phyloP scores from a whole-genome alignment of 2,113 vertebrate species.

The Aspiorhynchus laticeps region DNA sequence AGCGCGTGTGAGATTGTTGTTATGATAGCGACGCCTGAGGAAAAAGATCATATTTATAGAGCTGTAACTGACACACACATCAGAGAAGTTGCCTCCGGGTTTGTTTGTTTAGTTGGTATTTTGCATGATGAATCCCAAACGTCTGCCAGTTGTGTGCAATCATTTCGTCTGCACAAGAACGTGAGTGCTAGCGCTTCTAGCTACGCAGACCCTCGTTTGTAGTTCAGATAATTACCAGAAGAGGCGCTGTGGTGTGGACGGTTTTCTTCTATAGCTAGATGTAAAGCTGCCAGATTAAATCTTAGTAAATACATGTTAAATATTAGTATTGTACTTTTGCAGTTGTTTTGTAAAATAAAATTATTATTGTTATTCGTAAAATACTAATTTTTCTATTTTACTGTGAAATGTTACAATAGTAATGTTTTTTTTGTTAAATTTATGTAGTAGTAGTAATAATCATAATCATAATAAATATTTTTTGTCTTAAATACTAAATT shows the following conservation, averaged over 20 bases:
- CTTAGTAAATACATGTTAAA: neutral
- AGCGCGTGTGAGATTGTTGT: conserved; percentile 40
- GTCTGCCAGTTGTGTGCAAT: neutral
- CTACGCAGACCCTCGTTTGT: neutral
- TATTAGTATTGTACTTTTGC: neutral
- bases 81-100: neutral
- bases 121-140: neutral
- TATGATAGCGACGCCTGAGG: conserved; percentile 4
- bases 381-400: neutral
- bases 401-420: neutral
- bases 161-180: neutral
- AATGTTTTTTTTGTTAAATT: neutral
- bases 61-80: conserved; percentile 33
- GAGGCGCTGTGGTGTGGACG: neutral
- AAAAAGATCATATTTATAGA: conserved; percentile 45
- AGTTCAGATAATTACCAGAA: neutral
- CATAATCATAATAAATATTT: neutral
- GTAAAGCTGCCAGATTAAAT: neutral
- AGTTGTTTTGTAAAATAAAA: neutral
- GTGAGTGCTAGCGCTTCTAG: neutral
- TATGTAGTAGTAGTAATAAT: neutral
- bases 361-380: too few species aligned
- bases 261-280: neutral
- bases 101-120: conserved; percentile 28
- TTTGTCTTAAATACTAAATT: neutral